A percentile compares a stretch with the other conserved stretches of the same genome.
Conservation (phyloP, 2,113 vertebrate genomes). For the Helogale parvula region DNA sequence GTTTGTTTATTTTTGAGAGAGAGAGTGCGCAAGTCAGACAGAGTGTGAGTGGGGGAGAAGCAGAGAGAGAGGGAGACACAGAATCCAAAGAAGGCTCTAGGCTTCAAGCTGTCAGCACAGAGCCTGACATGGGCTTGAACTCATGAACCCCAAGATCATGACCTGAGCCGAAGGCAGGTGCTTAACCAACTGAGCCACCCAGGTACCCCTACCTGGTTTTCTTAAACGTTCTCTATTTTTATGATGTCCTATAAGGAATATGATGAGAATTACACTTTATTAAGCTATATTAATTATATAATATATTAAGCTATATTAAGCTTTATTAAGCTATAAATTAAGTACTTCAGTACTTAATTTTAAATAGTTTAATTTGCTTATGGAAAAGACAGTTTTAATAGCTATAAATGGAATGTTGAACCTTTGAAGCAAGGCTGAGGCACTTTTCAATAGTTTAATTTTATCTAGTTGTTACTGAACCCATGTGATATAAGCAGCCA, state of each 20-base stretch:
- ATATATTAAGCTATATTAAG: too few relatives aligned
- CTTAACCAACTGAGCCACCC: too few relatives aligned
- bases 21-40: too few relatives aligned
- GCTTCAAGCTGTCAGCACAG: too few relatives aligned
- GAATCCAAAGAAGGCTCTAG: too few relatives aligned
- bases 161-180: too few relatives aligned
- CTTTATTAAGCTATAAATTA: neutral
- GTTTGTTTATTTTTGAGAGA: too few relatives aligned
- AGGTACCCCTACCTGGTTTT: neutral
- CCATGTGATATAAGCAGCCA: neutral
- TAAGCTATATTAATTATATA: neutral
- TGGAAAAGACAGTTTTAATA: constrained; percentile 6
- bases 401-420: neutral
- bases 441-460: neutral
- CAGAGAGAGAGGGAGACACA: too few relatives aligned
- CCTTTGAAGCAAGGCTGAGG: neutral
- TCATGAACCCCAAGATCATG: too few relatives aligned
- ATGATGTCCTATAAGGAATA: neutral
- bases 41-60: too few relatives aligned
- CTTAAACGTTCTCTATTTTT: neutral
- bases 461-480: neutral
- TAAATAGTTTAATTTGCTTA: neutral
- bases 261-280: neutral
- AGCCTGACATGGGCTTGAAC: too few relatives aligned
- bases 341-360: neutral